These are phyloP conservation scores for Drosophila pegasa DNA, from an alignment of 2,888 invertebrate genomes.

Conservation along the genomic window DNA sequence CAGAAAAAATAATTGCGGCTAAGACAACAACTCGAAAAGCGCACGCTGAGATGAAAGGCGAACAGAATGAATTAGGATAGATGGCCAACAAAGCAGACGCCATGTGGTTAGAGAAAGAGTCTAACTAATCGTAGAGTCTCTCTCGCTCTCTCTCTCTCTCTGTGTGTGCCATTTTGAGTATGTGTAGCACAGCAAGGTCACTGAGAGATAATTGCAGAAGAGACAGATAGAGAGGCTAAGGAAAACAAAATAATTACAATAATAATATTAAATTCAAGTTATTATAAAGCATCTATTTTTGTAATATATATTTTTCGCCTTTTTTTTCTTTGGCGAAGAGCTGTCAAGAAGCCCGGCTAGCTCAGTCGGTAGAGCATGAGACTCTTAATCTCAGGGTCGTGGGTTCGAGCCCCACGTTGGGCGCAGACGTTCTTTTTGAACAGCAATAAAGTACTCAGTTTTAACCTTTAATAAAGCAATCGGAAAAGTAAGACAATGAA, in stretches of 20 bases:
- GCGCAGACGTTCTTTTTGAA: conserved; percentile 54
- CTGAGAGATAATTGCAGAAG: neutral
- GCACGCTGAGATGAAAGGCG: conserved; percentile 58
- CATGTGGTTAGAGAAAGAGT: conserved; percentile 34
- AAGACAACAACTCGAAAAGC: conserved; percentile 36
- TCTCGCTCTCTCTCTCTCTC: neutral
- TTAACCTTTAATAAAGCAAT: neutral
- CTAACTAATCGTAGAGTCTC: conserved; percentile 18
- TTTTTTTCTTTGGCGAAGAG: neutral
- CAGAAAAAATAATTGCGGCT: conserved; percentile 59
- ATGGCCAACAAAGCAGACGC: conserved; percentile 48
- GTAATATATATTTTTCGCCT: neutral
- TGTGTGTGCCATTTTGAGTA: conserved; percentile 4
- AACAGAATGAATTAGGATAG: conserved; percentile 59
- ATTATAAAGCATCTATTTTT: neutral
- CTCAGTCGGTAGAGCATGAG: conserved; percentile 85
- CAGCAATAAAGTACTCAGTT: neutral
- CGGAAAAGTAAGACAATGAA: too few species aligned
- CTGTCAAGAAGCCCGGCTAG: conserved; percentile 81
- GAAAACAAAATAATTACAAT: conserved; percentile 1
- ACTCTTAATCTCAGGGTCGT: conserved; percentile 85
- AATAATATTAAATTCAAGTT: neutral
- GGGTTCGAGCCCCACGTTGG: conserved; percentile 85
- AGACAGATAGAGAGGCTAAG: conserved; percentile 1
- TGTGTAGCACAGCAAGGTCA: conserved; percentile 39